phyloP scores from a whole-genome alignment of 64 coral and sea anemone genomes.

The Stichodactyla mertensii region DNA sequence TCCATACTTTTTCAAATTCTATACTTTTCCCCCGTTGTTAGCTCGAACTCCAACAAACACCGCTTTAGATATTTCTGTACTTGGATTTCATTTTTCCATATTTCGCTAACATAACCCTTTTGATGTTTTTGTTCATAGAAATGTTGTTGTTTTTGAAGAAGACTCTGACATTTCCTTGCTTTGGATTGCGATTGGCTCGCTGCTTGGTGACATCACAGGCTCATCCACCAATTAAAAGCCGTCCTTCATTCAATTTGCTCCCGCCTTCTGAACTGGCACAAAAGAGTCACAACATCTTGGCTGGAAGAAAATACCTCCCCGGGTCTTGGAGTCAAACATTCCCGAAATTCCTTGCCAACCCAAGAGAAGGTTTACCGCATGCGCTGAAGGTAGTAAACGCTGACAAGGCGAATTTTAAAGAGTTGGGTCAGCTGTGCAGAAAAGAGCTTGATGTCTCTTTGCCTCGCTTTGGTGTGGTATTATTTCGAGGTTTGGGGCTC shows the following conservation, averaged over 20 bases:
- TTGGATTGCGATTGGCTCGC: not conserved
- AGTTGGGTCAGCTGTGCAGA: constrained; percentile 54
- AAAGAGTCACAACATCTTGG: constrained; percentile 2
- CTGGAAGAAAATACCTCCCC: constrained; percentile 62
- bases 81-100: too few species aligned
- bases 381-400: constrained; percentile 36
- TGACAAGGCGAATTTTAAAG: constrained; percentile 19
- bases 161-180: not conserved
- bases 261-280: not conserved
- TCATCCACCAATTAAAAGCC: not conserved
- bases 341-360: constrained; percentile 54
- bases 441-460: constrained; percentile 48
- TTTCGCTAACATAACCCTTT: too few species aligned
- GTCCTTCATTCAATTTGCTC: not conserved
- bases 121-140: not conserved
- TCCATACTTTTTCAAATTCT: too few species aligned
- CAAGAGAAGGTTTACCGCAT: constrained; percentile 50
- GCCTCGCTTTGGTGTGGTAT: constrained; percentile 45
- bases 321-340: constrained; percentile 53
- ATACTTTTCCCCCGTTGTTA: too few species aligned
- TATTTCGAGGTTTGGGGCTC: constrained; percentile 72
- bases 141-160: not conserved
- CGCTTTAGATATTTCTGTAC: too few species aligned
- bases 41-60: too few species aligned
- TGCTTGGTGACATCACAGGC: not conserved